Percentiles rank a stretch among this genome's conserved stretches.
Conservation (phyloP, 2,113 vertebrate genomes). For the Alectura lathami region DNA sequence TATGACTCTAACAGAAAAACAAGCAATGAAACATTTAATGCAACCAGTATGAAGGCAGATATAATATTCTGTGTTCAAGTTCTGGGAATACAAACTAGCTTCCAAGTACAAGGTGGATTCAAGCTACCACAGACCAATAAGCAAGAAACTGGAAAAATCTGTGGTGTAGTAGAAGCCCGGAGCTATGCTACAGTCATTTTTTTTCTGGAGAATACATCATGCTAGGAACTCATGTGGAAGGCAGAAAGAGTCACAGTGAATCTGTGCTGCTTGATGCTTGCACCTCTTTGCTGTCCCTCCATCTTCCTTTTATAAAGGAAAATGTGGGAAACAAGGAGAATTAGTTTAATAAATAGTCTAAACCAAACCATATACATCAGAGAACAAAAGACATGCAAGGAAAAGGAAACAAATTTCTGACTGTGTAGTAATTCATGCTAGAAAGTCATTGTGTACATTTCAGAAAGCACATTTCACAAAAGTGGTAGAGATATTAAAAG, state of each 20-base stretch:
- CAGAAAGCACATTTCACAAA: neutral
- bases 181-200: neutral
- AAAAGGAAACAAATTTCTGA: neutral
- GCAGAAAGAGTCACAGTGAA: neutral
- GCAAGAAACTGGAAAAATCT: neutral
- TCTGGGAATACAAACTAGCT: neutral
- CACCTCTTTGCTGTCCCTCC: neutral
- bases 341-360: neutral
- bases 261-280: neutral
- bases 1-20: neutral
- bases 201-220: neutral
- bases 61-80: neutral
- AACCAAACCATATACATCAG: neutral
- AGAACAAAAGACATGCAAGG: neutral
- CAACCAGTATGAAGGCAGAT: neutral
- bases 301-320: neutral
- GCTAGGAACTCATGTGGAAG: neutral
- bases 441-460: neutral
- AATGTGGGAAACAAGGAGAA: neutral
- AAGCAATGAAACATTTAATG: constrained; percentile 8
- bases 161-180: neutral
- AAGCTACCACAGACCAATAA: neutral
- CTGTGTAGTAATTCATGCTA: neutral
- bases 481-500: neutral
- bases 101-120: neutral